Evolutionary conservation across 2,113 vertebrate species (phyloP), one percentile per base, ranked within the genome.

Genomic region (Oncorhynchus clarkii): DNA sequence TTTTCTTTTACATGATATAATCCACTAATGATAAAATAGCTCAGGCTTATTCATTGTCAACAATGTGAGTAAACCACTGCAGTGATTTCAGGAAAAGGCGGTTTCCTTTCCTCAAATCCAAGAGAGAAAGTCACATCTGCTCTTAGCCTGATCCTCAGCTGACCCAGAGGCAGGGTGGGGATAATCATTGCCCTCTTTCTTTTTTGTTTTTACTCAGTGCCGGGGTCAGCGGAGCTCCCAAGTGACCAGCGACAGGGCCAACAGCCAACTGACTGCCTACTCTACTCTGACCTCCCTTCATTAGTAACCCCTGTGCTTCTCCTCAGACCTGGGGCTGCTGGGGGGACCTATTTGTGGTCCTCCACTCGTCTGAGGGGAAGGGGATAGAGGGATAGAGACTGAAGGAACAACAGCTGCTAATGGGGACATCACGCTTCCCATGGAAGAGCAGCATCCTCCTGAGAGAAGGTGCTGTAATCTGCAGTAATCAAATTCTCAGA

Each of bases 41-140:
- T 70, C 3, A 5, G 54, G 54, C 39, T 22, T 70, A n/a, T 14
- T 67, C 13, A 16, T 20, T 31, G 51, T 39, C 26, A 78, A 72
- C 16, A 54, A 64, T 27, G 18, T 62, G 59, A 62, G 16, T 22
- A 62, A 62, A 11, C 59, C n/a, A 76, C 81, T 80, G 84, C 80
- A 82, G 79, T 79, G 80, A 86, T 88, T 82, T 80, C 57, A 75
- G 54, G 54, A 57, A 57, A 20, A 62, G 59, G 59, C n/a, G 13
- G 51, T 16, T 20, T 57, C 16, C 54, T 62, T 54, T 54, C 51
- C 59, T 62, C 59, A 62, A 22, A 24, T n/a, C 59, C 14, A 86
- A 93, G 88, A 90, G 89, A 92, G 89, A 91, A 89, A 85, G 80
- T 86, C 79, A 88, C 91, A 91, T 92, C 87, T 93, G 90, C 76